Conservation (phyloP, 2,888 invertebrate species). For the Operophtera brumata region DNA sequence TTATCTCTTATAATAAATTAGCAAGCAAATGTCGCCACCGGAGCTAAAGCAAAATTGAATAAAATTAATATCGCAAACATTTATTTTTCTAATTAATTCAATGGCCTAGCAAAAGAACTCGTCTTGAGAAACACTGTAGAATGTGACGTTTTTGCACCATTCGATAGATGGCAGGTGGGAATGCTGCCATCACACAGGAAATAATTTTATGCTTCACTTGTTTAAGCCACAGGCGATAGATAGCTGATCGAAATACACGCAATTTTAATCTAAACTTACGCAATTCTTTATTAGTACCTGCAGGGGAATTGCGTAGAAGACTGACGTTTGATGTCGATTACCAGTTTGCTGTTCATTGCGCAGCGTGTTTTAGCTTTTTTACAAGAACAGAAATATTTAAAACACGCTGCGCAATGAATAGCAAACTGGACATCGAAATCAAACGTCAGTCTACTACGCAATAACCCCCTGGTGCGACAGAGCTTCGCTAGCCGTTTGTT, state of each 20-base stretch:
- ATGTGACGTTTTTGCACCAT: constrained; percentile 48
- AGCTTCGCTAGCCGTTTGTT: too few species aligned
- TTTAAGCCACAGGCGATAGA: constrained; percentile 31
- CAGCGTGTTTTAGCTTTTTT: too few species aligned
- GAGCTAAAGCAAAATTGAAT: background rate
- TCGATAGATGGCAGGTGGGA: constrained; percentile 27
- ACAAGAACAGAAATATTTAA: too few species aligned
- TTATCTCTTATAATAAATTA: too few species aligned
- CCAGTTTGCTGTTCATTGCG: too few species aligned
- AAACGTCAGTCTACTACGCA: too few species aligned
- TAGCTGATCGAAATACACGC: constrained; percentile 8
- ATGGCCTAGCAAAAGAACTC: constrained; percentile 1
- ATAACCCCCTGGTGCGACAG: too few species aligned
- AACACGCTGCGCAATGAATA: too few species aligned
- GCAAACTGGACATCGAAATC: too few species aligned
- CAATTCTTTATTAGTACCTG: background rate
- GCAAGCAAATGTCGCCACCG: too few species aligned
- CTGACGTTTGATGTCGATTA: too few species aligned
- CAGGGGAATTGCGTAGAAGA: too few species aligned
- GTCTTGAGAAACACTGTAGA: constrained; percentile 31
- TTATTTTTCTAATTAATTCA: constrained; percentile 6
- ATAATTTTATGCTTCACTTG: constrained; percentile 66
- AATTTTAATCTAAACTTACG: constrained; percentile 7
- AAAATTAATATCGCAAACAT: background rate
- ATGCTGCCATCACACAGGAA: constrained; percentile 54